Evolutionary conservation across 2,888 invertebrate genomes (phyloP).

Genomic region (Drosophila lutescens): DNA sequence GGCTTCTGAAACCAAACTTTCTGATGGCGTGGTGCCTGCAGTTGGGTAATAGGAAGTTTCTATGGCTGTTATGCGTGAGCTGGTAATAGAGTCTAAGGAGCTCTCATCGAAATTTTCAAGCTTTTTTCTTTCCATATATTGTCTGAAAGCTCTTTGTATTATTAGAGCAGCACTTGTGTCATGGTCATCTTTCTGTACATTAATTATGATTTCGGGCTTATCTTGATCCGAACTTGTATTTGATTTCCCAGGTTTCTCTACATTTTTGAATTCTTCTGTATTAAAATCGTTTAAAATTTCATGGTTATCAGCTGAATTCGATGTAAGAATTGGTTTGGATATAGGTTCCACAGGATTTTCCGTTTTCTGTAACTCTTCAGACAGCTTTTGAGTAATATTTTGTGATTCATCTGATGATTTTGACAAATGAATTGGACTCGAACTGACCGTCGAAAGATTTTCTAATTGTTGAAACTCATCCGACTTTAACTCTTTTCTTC

Average conservation of each 20-base stretch:
- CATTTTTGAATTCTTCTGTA: not conserved
- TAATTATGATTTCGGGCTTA: not conserved
- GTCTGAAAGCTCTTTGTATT: slow-evolving; percentile 53
- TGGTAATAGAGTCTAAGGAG: slow-evolving; percentile 39
- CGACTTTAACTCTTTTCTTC: not conserved
- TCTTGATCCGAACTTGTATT: not conserved
- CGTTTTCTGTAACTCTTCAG: not conserved
- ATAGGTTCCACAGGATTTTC: not conserved
- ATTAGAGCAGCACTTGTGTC: slow-evolving; percentile 42
- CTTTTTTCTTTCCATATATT: slow-evolving; percentile 38
- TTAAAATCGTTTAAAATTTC: not conserved
- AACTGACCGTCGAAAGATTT: not conserved
- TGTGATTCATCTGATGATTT: not conserved
- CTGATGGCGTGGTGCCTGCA: slow-evolving; percentile 23
- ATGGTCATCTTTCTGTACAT: not conserved
- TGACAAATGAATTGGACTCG: not conserved
- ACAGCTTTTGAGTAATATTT: not conserved
- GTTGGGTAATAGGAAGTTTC: slow-evolving; percentile 25
- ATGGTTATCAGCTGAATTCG: not conserved
- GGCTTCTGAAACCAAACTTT: slow-evolving; percentile 12
- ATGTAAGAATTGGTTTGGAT: not conserved
- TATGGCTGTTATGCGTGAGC: slow-evolving; percentile 45
- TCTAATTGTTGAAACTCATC: not conserved
- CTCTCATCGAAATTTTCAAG: slow-evolving; percentile 6
- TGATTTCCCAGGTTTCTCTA: not conserved